Percentiles rank a stretch among this genome's conserved stretches.
These are phyloP conservation scores for Pimephales promelas DNA, from an alignment of 2,113 vertebrate species.

Conservation along the genomic window DNA sequence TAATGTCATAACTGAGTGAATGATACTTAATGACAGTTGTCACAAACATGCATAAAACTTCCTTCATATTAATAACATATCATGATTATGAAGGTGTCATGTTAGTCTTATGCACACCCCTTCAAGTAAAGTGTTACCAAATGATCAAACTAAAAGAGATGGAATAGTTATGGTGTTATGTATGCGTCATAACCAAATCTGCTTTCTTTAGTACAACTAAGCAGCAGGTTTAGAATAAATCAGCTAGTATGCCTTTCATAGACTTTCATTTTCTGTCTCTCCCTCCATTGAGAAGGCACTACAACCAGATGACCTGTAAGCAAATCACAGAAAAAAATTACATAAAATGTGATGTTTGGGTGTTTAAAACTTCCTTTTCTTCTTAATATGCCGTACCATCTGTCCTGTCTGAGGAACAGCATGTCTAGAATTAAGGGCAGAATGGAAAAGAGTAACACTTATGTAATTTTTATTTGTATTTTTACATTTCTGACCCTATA, in stretches of 20 bases:
- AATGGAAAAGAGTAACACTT: slow-evolving; percentile 18
- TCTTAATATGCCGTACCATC: neutral
- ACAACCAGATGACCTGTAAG: slow-evolving; percentile 1
- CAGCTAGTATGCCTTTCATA: slow-evolving; percentile 6
- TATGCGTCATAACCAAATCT: neutral
- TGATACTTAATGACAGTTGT: too few relatives aligned
- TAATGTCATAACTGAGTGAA: too few relatives aligned
- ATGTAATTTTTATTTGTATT: slow-evolving; percentile 38
- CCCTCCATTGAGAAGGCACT: neutral
- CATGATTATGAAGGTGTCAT: too few relatives aligned
- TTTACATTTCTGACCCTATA: neutral
- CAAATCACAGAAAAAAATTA: slow-evolving; percentile 39
- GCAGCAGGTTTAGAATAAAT: slow-evolving; percentile 26
- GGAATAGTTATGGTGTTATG: neutral
- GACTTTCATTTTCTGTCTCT: neutral
- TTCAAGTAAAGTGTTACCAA: too few relatives aligned
- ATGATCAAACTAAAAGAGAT: slow-evolving; percentile 11
- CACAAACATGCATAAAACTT: too few relatives aligned
- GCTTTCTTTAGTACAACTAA: neutral
- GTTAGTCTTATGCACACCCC: too few relatives aligned
- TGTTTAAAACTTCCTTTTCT: slow-evolving; percentile 27
- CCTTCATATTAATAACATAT: too few relatives aligned
- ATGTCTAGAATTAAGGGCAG: slow-evolving; percentile 30
- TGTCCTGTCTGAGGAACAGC: slow-evolving; percentile 38
- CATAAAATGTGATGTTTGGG: slow-evolving; percentile 30